phyloP scores from a whole-genome alignment of 2,797 vertebrate genomes.

The Clamator glandarius region DNA sequence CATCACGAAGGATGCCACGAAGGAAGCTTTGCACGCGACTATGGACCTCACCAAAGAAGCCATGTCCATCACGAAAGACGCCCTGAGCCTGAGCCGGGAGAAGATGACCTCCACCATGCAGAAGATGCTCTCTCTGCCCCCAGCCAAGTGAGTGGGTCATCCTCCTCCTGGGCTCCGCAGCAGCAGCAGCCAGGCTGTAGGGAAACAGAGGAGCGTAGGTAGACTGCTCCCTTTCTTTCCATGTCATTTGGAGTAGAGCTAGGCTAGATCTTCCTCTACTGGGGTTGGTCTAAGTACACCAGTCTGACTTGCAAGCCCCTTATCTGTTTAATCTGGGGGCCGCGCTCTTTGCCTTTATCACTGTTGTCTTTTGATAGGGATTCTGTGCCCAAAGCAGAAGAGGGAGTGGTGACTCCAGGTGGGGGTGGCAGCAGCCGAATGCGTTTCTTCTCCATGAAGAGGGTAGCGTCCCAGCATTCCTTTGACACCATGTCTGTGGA shows the following conservation, averaged over 20 bases:
- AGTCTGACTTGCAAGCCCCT: neutral
- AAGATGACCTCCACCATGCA: conserved; percentile 90
- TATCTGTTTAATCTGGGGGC: neutral
- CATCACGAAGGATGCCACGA: conserved; percentile 92
- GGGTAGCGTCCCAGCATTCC: conserved; percentile 91
- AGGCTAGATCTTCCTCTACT: neutral
- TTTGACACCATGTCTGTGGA: conserved; percentile 91
- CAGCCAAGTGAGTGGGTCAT: conserved; percentile 77
- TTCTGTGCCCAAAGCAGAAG: conserved; percentile 80
- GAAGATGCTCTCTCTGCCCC: conserved; percentile 87
- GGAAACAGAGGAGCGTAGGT: neutral
- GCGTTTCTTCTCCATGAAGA: conserved; percentile 86
- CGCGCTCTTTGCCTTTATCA: neutral
- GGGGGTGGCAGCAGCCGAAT: conserved; percentile 68
- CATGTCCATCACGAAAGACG: conserved; percentile 92
- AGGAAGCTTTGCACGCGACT: conserved; percentile 91
- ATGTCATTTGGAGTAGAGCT: fast-evolving
- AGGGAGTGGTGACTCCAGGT: conserved; percentile 70
- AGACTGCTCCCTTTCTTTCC: neutral
- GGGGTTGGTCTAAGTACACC: neutral
- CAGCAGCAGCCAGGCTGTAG: neutral
- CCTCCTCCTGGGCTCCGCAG: neutral
- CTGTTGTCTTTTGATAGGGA: conserved; percentile 77
- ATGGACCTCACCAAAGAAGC: conserved; percentile 96
- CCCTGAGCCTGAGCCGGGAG: conserved; percentile 89